Conservation (phyloP, 1,140 invertebrate species). For the Drosophila melanogaster region Release_6_plus_ISO1_MT NT_033777.3:24514501-24515000, state of each 20-base stretch:
- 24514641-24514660: conserved; percentile 96
- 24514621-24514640: conserved; percentile 98
- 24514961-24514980: conserved; percentile 52
- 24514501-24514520: conserved; percentile 99
- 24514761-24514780: conserved; percentile 68
- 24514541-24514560: conserved; percentile 97
- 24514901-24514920: conserved; percentile 65
- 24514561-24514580: conserved; percentile 96
- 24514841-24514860: conserved; percentile 67
- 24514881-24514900: not conserved
- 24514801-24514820: conserved; percentile 40
- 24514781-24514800: conserved; percentile 47
- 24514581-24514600: conserved; percentile 96
- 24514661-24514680: conserved; percentile 93
- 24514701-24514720: not conserved
- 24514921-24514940: conserved; percentile 62
- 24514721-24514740: conserved; percentile 15
- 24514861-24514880: conserved; percentile 66
- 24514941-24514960: conserved; percentile 61
- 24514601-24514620: conserved; percentile 96
- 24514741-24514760: conserved; percentile 46
- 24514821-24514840: conserved; percentile 42
- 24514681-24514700: conserved; percentile 69
- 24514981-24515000: conserved; percentile 8
- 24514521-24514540: conserved; percentile 97